Evolutionary conservation across 2,113 vertebrate genomes (phyloP), one percentile per base, ranked within the genome.

Genomic region (Scatophagus argus): DNA sequence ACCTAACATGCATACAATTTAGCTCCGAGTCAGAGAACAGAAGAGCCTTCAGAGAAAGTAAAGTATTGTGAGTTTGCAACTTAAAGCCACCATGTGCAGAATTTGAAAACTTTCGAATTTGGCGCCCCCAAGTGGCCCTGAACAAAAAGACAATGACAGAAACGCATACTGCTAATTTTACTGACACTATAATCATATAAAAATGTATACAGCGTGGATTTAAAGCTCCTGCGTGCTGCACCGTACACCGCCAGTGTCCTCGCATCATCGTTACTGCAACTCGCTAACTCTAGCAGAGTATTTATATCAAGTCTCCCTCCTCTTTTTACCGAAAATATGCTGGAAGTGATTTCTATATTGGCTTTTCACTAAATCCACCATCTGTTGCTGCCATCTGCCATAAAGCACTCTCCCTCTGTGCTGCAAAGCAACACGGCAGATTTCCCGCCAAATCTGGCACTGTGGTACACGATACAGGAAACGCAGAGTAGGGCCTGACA

Each of bases 381-480:
- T 91, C 90, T 91, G 91, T 77, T 27, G 3, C 6, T 39, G 21
- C 91, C 90, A 89, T 90, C 90, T 92, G 91, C 84, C 64, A 46
- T 79, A 31, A 79, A 82, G 74, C 62, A 54, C 77, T 75, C 52
- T 78, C 83, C 65, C 83, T 85, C 79, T 69, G 74, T 38, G 74
- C 80, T 25, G 54, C 36, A 88, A 75, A 81, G 54, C 75, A 80
- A 81, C 63, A 39, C 49, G n/a, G 36, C 70, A 62, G 12, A 38
- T 74, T 79, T 88, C 54, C 41, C 32, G 77, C 88, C 85, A 86
- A 74, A 56, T 75, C 39, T 31, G 39, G 84, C 41, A 36, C 34
- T 11, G 44, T 21, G 41, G 54, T 56, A 14, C 58, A 39, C 41
- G 41, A 62, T 25, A 31, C 21, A 43, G 60, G 34, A 34, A 70